Base-by-base conservation (phyloP, 2,888 invertebrate genomes). In the Chorisops tibialis region DNA sequence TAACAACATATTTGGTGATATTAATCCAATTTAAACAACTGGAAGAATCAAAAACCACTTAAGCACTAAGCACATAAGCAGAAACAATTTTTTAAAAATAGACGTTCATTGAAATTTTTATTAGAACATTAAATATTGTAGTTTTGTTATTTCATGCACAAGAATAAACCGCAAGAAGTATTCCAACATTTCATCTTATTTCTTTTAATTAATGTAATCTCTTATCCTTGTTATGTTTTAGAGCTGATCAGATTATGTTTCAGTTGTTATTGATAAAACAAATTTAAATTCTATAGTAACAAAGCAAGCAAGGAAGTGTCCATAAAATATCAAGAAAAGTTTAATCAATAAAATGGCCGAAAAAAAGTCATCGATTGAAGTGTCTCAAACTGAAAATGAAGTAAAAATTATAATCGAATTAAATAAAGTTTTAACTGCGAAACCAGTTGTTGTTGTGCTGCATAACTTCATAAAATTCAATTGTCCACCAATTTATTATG, bases 1-100 rank as follows among this genome's bases (percentile, higher is more conserved):
- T 77, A 0, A 76, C 78, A 47, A 77, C 78, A 0, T 77, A 78
- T 64, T 68, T 77, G 61, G 76, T 77, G 1, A 78, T 77, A 52
- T 68, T 77, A 30, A 76, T 77, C 63, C 77, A 77, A 66, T 77
- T 77, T 37, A 78, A 78, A 30, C 77, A 77, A 63, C 67, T 77
- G 35, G 77, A 77, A 63, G 77, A 60, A 16, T 50, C 60, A 4
- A 60, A 43, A 39, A 49, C 19, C 4, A 22, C 12, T 21, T 47
- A 22, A 47, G 11, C 19, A 21, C 21, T 30, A 30, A 30, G n/a
- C n/a, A n/a, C n/a, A n/a, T n/a, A 30, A 30, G 9, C 24, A 30
- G 2, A 30, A 30, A 30, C 30, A 30, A 30, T 30, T 30, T 30
- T 5, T 2, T 30, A n/a, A n/a, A n/a, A n/a, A n/a, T n/a, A 30